Base-by-base conservation (phyloP, 2,888 invertebrate genomes). In the Euplexia lucipara region DNA sequence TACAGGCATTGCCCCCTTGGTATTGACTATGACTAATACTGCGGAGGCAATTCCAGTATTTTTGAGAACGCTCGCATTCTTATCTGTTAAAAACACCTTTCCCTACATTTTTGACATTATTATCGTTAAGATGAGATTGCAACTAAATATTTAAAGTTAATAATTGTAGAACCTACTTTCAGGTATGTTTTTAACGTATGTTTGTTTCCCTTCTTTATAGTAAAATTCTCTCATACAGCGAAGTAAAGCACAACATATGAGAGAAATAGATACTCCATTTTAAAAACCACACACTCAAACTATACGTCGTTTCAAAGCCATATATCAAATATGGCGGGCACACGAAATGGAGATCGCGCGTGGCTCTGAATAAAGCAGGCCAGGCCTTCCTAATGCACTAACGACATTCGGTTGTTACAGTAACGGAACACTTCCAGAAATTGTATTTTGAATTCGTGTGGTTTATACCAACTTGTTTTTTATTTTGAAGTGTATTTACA, bases 301-400 rank as follows among this genome's bases (percentile, higher is more conserved):
- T 51, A 10, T 54, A 12, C 49, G 47, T 75, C 57, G 62, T 67
- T 70, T 56, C 41, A 34, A 54, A 57, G 64, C 47, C 69, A 78
- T 86, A 79, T 76, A 81, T 78, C 84, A 78, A 58, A 66, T 70
- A 78, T 72, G 75, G 79, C 70, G 26, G 53, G 63, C 53, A 49
- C 53, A 57, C 56, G 64, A 75, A 83, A 81, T 72, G 74, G 73
- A 68, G 69, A 60, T 45, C 48, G 76, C 64, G 73, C 78, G 75
- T 82, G 78, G 58, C 61, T 66, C 41, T 67, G 80, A 79, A 82
- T 82, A 74, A 68, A 82, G 63, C 61, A 76, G 65, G 47, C 32
- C 34, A 9, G 47, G 49, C 44, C 53, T 44, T 61, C 60, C 54
- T 70, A 72, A 74, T 81, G 78, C 69, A 72, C 66, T 69, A 67